Evolutionary conservation across 2,888 invertebrate species (phyloP).

Genomic region (Pomacea canaliculata): DNA sequence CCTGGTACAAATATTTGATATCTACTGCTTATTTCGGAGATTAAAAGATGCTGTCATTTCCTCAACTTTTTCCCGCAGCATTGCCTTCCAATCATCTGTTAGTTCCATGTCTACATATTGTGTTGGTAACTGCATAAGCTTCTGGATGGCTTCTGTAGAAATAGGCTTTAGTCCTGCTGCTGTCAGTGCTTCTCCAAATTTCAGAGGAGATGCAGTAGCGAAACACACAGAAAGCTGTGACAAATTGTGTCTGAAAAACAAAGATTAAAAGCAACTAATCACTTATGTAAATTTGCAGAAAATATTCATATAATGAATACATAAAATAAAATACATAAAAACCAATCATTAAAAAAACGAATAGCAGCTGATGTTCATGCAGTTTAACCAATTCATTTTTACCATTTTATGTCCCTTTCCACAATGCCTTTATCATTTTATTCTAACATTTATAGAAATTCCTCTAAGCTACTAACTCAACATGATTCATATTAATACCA

Average conservation of each 20-base stretch:
- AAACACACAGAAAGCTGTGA: slow-evolving; percentile 54
- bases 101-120: slow-evolving; percentile 54
- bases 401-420: too few relatives aligned
- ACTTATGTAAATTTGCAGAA: too few relatives aligned
- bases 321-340: too few relatives aligned
- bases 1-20: too few relatives aligned
- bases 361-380: too few relatives aligned
- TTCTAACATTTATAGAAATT: too few relatives aligned
- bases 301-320: too few relatives aligned
- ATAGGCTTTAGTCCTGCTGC: slow-evolving; percentile 58
- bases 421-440: too few relatives aligned
- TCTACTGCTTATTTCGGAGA: slow-evolving; percentile 2
- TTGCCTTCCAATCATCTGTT: slow-evolving; percentile 60
- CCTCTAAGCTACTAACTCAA: too few relatives aligned
- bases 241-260: slow-evolving; percentile 19
- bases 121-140: slow-evolving; percentile 46
- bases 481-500: too few relatives aligned
- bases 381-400: too few relatives aligned
- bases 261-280: not conserved
- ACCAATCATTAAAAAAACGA: too few relatives aligned
- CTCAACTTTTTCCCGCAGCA: slow-evolving; percentile 51
- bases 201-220: slow-evolving; percentile 70
- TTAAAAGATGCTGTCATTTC: slow-evolving; percentile 30
- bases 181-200: slow-evolving; percentile 67
- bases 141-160: slow-evolving; percentile 39